Conservation (phyloP, 1,140 invertebrate genomes). For the Cydia pomonella region DNA sequence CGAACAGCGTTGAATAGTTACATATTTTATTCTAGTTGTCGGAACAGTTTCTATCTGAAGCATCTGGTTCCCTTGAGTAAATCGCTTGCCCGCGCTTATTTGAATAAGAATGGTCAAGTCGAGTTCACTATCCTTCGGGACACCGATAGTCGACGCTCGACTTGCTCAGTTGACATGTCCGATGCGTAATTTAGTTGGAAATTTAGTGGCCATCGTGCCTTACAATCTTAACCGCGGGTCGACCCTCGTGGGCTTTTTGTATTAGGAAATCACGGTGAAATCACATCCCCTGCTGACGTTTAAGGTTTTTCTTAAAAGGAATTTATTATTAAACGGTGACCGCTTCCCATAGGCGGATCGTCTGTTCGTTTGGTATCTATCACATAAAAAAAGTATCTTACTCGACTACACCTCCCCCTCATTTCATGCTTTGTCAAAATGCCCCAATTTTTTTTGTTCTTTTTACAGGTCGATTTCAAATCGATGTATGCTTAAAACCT, state of each 20-base stretch:
- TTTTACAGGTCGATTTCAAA: too few relatives aligned
- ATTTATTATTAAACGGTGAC: conserved; percentile 1
- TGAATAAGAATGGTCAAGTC: conserved; percentile 67
- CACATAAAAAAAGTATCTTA: too few relatives aligned
- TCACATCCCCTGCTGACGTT: background rate
- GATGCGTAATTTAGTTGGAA: conserved; percentile 42
- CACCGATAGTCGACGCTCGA: conserved; percentile 35
- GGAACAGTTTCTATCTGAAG: conserved; percentile 34
- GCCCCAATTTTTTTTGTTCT: too few relatives aligned
- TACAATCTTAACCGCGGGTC: background rate
- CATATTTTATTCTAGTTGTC: conserved; percentile 38
- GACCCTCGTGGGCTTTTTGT: background rate
- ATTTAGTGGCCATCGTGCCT: conserved; percentile 34
- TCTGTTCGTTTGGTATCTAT: too few relatives aligned
- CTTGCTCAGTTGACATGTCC: conserved; percentile 38
- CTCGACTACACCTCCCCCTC: too few relatives aligned
- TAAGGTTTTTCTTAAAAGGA: conserved; percentile 7
- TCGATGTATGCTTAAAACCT: too few relatives aligned
- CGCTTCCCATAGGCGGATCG: too few relatives aligned
- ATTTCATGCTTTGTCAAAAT: too few relatives aligned
- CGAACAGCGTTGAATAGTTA: too few relatives aligned
- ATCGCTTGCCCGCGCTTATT: conserved; percentile 61
- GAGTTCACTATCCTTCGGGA: conserved; percentile 45
- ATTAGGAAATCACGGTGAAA: background rate
- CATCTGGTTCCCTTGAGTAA: conserved; percentile 48